Percentiles rank a stretch among this genome's conserved stretches.
phyloP scores from a whole-genome alignment of 2,797 vertebrate species.

The Craterocephalus amniculus region DNA sequence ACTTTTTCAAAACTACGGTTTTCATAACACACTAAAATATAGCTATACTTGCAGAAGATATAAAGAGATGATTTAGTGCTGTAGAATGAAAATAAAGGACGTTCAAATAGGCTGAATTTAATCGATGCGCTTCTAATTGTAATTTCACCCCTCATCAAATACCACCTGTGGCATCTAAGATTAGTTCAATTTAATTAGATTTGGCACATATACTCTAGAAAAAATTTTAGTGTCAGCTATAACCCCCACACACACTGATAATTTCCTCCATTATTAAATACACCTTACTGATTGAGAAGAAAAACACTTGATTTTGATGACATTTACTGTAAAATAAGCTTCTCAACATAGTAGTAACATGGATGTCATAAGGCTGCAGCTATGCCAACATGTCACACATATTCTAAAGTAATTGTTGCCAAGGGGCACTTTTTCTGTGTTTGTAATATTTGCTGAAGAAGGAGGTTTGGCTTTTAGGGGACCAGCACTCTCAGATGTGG shows the following conservation, averaged over 20 bases:
- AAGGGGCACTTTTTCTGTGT: neutral
- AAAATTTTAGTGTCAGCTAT: neutral
- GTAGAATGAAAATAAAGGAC: neutral
- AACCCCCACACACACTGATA: neutral
- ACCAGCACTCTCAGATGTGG: conserved; percentile 1
- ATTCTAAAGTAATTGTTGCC: neutral
- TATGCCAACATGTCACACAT: neutral
- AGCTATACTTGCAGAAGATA: neutral
- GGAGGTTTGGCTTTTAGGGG: conserved; percentile 17
- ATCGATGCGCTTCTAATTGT: neutral
- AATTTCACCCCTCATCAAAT: neutral
- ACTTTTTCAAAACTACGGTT: neutral
- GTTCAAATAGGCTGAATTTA: neutral
- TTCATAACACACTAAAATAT: neutral
- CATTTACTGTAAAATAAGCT: too few relatives aligned
- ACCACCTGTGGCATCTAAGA: neutral
- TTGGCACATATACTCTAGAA: neutral
- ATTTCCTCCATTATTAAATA: neutral
- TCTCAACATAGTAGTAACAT: neutral
- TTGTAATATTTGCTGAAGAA: neutral
- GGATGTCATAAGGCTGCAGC: neutral
- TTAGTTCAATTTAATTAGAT: neutral
- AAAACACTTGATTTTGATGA: too few relatives aligned
- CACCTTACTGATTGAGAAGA: too few relatives aligned
- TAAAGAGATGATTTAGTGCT: neutral